Base-by-base conservation (phyloP, 2,113 vertebrate species). In the Crotophaga sulcirostris region DNA sequence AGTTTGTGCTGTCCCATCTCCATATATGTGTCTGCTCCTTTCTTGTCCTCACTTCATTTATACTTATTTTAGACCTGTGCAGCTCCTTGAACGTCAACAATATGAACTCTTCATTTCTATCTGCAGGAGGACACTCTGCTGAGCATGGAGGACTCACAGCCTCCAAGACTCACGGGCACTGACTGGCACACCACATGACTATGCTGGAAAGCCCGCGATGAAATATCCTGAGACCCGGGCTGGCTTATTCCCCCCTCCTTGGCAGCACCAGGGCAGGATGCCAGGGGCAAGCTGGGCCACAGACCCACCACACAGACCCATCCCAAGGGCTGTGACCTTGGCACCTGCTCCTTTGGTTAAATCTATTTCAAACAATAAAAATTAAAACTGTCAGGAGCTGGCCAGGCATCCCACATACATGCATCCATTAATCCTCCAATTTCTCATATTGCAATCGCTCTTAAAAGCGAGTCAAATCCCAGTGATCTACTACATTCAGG, bases 131-230 rank as follows among this genome's bases (percentile, higher is more conserved):
- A 91, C 72, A 5, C 20, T 2, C 11, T 14, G 34, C 49, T 18
- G 42, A 52, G 42, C 62, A 28, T 1, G 5, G 56, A 63, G 62
- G 28, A 40, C 24, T 24, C 24, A 0, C 0, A 6, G 47, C 25
- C 77, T 40, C 45, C 12, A 3, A 29, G 38, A 6, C 36, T 9
- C 2, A 1, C 1, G 1, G n/a, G 23, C 34, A 20, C 26, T 7
- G 1, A 55, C 15, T 0, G 1, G 42, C 74, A 67, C 49, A 11
- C 20, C 0, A 1, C 16, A 21, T 3, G 7, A 9, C 38, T 2
- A 4, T 13, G 34, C 20, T 2, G 1, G 9, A 21, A 16, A 23
- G 15, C 7, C 45, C 6, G 67, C 2, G 1, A 9, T 4, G n/a
- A 54, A 8, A 11, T 14, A 25, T 0, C 14, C 23, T 0, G 2